phyloP scores from a whole-genome alignment of 2,888 invertebrate species.

The Tetropium fuscum region DNA sequence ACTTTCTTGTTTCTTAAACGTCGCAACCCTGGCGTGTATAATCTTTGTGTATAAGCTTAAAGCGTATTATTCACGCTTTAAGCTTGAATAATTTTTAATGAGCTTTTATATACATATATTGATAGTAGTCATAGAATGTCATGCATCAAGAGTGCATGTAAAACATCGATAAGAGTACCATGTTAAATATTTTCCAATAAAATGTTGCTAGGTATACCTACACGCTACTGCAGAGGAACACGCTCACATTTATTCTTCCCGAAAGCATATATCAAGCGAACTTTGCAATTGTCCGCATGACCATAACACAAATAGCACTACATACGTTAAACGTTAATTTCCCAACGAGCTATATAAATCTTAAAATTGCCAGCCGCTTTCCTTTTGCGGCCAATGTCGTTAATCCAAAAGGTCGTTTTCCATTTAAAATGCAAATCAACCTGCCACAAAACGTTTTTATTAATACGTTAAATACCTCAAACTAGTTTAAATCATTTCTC shows the following conservation, averaged over 20 bases:
- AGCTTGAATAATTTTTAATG: too few relatives aligned
- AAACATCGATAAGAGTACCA: too few relatives aligned
- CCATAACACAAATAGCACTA: not conserved
- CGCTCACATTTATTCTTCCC: too few relatives aligned
- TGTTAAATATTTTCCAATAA: not conserved
- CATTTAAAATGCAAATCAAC: constrained; percentile 31
- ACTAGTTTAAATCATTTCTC: constrained; percentile 14
- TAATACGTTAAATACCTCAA: constrained; percentile 15
- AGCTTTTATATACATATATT: too few relatives aligned
- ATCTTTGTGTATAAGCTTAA: too few relatives aligned
- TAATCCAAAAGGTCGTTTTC: constrained; percentile 29
- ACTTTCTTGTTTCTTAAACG: too few relatives aligned
- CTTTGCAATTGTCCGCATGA: not conserved
- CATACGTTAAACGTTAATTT: constrained; percentile 16
- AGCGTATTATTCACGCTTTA: too few relatives aligned
- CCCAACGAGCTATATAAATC: constrained; percentile 13
- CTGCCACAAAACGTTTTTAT: constrained; percentile 22
- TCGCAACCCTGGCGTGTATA: too few relatives aligned
- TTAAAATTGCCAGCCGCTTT: constrained; percentile 22
- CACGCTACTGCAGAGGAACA: too few relatives aligned
- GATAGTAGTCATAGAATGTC: too few relatives aligned
- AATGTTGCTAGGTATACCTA: not conserved
- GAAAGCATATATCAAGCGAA: constrained; percentile 1
- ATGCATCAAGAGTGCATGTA: too few relatives aligned
- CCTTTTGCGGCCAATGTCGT: constrained; percentile 29